Base-by-base conservation (phyloP, 2,797 vertebrate species). In the Oreonectes daqikongensis region DNA sequence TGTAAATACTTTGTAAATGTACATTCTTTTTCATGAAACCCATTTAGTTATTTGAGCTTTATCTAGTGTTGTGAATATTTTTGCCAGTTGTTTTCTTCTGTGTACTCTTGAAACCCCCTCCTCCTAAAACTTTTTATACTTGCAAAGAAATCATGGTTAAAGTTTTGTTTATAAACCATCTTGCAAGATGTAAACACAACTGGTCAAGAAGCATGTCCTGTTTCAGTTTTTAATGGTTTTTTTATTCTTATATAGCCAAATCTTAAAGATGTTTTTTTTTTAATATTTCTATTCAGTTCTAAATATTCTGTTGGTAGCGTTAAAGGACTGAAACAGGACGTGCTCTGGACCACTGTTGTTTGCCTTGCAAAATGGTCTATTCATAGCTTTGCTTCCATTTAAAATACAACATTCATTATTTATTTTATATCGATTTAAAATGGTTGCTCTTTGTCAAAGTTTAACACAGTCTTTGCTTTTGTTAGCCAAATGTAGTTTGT, bases 1-100 rank as follows among this genome's bases (percentile, higher is more conserved):
- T 70, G 20, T 70, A 14, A 71, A 44, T 83, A 75, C 14, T 83
- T 84, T 83, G 81, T 78, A 48, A 88, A 83, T 92, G 90, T 80
- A 89, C 90, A 90, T 12, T 83, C 22, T 84, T 8, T n/a, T 20
- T 20, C 18, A 35, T 61, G 4, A 12, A 78, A 63, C 35, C 14
- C 32, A 28, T 50, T 69, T 59, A 28, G 22, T 8, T n/a, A 3
- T 70, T 28, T 2, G 5, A 59, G 4, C 17, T 5, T 57, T 18
- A 14, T 38, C 20, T 50, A 28, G 35, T 32, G 28, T 60, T 69
- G 52, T 75, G 20, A n/a, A 38, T 38, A 38, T 28, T 48, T 35
- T 20, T 60, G 44, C 6, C 5, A 32, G 17, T 20, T 5, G 1
- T 14, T 68, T 57, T 46, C 46, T 35, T 24, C 18, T 61, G 59